phyloP scores from a whole-genome alignment of 2,888 invertebrate genomes.

The Oxytorus armatus region DNA sequence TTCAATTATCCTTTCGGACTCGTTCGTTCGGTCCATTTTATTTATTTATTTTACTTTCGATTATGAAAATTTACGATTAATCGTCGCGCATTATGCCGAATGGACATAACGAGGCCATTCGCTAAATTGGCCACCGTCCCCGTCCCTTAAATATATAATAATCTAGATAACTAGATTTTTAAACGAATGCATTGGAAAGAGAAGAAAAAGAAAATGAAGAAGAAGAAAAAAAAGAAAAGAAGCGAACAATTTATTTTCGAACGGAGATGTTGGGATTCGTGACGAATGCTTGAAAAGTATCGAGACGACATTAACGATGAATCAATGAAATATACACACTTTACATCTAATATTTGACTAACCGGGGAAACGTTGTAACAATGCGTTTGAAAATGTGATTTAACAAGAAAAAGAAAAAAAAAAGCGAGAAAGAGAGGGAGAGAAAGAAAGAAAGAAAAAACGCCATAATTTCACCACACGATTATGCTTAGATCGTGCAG shows the following conservation, averaged over 20 bases:
- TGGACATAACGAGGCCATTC: slow-evolving; percentile 63
- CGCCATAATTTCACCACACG: slow-evolving; percentile 53
- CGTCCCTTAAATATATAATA: slow-evolving; percentile 68
- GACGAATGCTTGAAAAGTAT: slow-evolving; percentile 55
- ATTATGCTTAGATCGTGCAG: slow-evolving; percentile 63
- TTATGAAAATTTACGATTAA: slow-evolving; percentile 34
- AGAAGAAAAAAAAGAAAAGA: slow-evolving; percentile 57
- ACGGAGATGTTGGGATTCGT: slow-evolving; percentile 60
- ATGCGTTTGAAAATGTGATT: slow-evolving; percentile 69
- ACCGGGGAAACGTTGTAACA: slow-evolving; percentile 60
- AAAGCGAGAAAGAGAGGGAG: too few relatives aligned
- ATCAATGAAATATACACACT: slow-evolving; percentile 45
- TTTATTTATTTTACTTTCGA: slow-evolving; percentile 6
- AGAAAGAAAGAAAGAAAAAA: slow-evolving; percentile 21
- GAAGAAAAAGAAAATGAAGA: slow-evolving; percentile 51
- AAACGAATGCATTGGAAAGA: slow-evolving; percentile 56
- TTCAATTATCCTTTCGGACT: slow-evolving; percentile 42
- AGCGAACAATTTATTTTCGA: slow-evolving; percentile 70
- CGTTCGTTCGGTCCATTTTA: slow-evolving; percentile 28
- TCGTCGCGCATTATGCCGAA: slow-evolving; percentile 59
- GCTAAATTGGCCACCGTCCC: slow-evolving; percentile 70
- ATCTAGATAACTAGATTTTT: slow-evolving; percentile 65
- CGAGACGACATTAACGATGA: slow-evolving; percentile 37
- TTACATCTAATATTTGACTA: slow-evolving; percentile 54
- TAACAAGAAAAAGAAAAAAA: slow-evolving; percentile 50